These are phyloP conservation scores for Cavia aperea DNA, from an alignment of 2,113 vertebrate species.

Conservation along the genomic window DNA sequence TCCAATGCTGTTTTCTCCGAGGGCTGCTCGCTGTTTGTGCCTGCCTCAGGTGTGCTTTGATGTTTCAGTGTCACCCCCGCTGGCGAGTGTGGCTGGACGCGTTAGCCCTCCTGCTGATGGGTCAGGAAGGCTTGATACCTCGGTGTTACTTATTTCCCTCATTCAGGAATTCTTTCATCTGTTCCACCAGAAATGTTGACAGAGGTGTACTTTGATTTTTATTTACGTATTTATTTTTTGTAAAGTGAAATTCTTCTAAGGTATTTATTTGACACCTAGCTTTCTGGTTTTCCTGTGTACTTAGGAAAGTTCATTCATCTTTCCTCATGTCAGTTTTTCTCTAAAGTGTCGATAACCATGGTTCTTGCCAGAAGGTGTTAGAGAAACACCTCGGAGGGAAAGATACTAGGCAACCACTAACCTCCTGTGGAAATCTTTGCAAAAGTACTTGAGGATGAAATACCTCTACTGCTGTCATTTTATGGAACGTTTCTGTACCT, in stretches of 20 bases:
- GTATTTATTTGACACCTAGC: slow-evolving; percentile 11
- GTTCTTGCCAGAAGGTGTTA: slow-evolving; percentile 33
- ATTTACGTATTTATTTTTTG: neutral
- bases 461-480: slow-evolving; percentile 1
- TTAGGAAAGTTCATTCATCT: slow-evolving; percentile 4
- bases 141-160: neutral
- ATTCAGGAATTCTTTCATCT: neutral
- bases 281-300: slow-evolving; percentile 41
- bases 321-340: slow-evolving; percentile 25
- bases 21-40: neutral
- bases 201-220: slow-evolving; percentile 12
- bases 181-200: slow-evolving; percentile 15
- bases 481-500: neutral
- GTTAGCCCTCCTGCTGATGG: neutral
- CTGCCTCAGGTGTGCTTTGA: neutral
- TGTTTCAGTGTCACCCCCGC: neutral
- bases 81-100: neutral
- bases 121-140: neutral
- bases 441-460: slow-evolving; percentile 5
- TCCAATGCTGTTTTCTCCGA: neutral
- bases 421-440: slow-evolving; percentile 9
- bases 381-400: neutral
- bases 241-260: slow-evolving; percentile 28
- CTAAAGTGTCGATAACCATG: slow-evolving; percentile 22
- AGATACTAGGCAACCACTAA: neutral